These are phyloP conservation scores for Molossus molossus DNA, from an alignment of 2,797 vertebrate species.

Conservation along the genomic window DNA sequence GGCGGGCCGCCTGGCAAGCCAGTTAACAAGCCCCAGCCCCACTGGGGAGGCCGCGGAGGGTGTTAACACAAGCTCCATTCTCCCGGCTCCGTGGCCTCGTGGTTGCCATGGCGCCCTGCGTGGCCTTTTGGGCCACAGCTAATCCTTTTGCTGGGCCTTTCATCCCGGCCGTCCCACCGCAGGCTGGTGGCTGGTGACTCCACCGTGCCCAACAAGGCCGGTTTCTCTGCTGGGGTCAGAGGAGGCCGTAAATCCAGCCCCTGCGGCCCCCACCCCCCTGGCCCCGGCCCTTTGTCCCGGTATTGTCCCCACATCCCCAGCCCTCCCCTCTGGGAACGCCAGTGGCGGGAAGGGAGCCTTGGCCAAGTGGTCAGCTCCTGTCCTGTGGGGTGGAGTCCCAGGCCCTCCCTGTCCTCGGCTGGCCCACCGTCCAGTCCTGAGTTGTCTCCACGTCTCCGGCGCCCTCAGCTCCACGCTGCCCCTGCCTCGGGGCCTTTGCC, in stretches of 20 bases:
- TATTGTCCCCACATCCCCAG: neutral
- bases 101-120: conserved; percentile 86
- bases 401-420: neutral
- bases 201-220: neutral
- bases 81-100: neutral
- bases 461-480: fast-evolving
- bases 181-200: conserved; percentile 79
- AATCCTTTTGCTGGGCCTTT: conserved; percentile 85
- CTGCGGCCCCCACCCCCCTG: neutral
- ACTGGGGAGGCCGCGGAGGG: neutral
- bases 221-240: conserved; percentile 78
- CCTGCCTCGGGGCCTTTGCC: neutral
- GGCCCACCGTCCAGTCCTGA: fast-evolving
- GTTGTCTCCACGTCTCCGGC: fast-evolving
- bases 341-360: neutral
- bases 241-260: conserved; percentile 84
- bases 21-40: conserved; percentile 88
- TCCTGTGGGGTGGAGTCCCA: neutral
- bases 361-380: conserved; percentile 1
- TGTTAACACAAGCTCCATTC: conserved; percentile 73
- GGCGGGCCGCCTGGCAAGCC: conserved; percentile 86
- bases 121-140: conserved; percentile 68
- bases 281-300: neutral
- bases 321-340: neutral
- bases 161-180: conserved; percentile 71